Conservation (phyloP, 2,888 invertebrate genomes). For the Zygaena filipendulae region DNA sequence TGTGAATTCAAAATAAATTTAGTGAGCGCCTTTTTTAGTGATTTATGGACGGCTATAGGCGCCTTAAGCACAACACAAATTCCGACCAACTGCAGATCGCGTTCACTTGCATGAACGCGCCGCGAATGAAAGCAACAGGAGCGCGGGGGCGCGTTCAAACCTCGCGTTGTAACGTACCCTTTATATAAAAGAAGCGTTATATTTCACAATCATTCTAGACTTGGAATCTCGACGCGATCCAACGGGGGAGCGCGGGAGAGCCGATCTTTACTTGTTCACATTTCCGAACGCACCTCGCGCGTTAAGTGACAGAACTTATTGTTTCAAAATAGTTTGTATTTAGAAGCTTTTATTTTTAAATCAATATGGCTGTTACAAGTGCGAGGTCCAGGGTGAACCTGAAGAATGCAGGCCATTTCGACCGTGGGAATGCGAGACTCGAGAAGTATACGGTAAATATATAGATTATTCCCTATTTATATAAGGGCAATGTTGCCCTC, state of each 20-base stretch:
- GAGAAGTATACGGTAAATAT: slow-evolving; percentile 56
- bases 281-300: slow-evolving; percentile 28
- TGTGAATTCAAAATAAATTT: too few relatives aligned
- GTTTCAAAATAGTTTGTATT: too few relatives aligned
- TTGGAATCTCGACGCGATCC: slow-evolving; percentile 58
- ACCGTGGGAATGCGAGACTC: slow-evolving; percentile 50
- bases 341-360: slow-evolving; percentile 19
- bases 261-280: too few relatives aligned
- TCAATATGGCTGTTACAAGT: slow-evolving; percentile 57
- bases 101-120: slow-evolving; percentile 15
- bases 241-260: slow-evolving; percentile 45
- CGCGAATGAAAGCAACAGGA: slow-evolving; percentile 38
- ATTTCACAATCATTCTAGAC: slow-evolving; percentile 58
- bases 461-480: slow-evolving; percentile 1
- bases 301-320: slow-evolving; percentile 44
- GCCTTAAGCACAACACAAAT: too few relatives aligned
- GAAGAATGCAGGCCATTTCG: slow-evolving; percentile 51
- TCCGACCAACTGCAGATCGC: too few relatives aligned
- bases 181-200: slow-evolving; percentile 58
- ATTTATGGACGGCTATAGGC: too few relatives aligned
- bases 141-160: slow-evolving; percentile 42
- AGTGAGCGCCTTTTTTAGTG: too few relatives aligned
- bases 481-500: neutral
- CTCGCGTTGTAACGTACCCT: slow-evolving; percentile 31
- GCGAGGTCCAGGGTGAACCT: slow-evolving; percentile 48